Conservation (phyloP, 2,888 invertebrate genomes). For the Platynereis dumerilii region DNA sequence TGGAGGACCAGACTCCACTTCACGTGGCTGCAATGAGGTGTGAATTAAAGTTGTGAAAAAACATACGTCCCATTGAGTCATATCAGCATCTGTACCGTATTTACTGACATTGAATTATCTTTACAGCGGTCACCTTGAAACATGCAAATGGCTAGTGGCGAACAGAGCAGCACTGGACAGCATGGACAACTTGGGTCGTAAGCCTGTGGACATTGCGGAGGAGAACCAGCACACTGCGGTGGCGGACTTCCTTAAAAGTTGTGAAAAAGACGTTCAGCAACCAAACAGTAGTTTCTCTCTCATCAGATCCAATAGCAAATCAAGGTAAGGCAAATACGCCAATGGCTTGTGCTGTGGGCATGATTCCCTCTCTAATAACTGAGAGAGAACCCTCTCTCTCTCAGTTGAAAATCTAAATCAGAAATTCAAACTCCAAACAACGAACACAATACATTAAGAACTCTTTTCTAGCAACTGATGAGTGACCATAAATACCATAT, state of each 20-base stretch:
- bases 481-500: too few species aligned
- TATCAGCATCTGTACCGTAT: neutral
- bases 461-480: too few species aligned
- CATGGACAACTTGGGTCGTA: conserved; percentile 48
- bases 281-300: conserved; percentile 18
- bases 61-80: neutral
- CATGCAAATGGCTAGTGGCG: conserved; percentile 57
- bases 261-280: conserved; percentile 1
- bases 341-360: neutral
- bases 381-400: neutral
- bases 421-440: too few species aligned
- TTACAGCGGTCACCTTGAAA: conserved; percentile 53
- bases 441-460: too few species aligned
- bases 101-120: neutral
- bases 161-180: conserved; percentile 47
- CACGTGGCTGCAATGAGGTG: conserved; percentile 57
- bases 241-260: conserved; percentile 20
- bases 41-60: conserved; percentile 18
- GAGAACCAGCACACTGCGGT: conserved; percentile 48
- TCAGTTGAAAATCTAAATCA: too few species aligned
- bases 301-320: conserved; percentile 17
- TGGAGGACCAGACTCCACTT: conserved; percentile 52
- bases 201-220: conserved; percentile 48
- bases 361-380: neutral
- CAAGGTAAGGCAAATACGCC: conserved; percentile 9